Evolutionary conservation across 1,140 invertebrate genomes (phyloP).

Genomic region (Capitella teleta): DNA sequence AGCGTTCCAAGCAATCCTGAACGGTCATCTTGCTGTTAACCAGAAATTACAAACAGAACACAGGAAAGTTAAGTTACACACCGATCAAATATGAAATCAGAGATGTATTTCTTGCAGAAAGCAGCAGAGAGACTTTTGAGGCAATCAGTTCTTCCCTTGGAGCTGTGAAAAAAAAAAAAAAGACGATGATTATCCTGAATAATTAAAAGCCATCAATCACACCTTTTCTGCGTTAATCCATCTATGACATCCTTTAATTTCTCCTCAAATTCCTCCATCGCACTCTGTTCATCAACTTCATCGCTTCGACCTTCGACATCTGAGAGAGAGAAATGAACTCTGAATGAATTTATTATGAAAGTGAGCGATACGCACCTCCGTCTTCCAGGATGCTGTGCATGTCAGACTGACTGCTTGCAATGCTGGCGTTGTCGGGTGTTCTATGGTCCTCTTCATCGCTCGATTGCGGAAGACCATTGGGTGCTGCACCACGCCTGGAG

Average conservation of each 20-base stretch:
- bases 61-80: conserved; percentile 15
- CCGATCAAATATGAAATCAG: conserved; percentile 58
- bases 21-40: conserved; percentile 59
- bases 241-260: conserved; percentile 77
- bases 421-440: conserved; percentile 61
- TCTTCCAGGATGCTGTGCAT: conserved; percentile 52
- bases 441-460: too few species aligned
- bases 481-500: too few species aligned
- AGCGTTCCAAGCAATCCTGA: conserved; percentile 64
- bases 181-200: not conserved
- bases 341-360: conserved; percentile 27
- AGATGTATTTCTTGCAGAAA: conserved; percentile 67
- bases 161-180: conserved; percentile 31
- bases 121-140: conserved; percentile 61
- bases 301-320: conserved; percentile 35
- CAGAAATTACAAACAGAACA: not conserved
- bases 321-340: conserved; percentile 8
- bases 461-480: too few species aligned
- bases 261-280: conserved; percentile 70
- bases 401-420: conserved; percentile 56
- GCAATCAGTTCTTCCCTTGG: conserved; percentile 62
- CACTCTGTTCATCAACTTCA: conserved; percentile 35
- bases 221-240: conserved; percentile 68
- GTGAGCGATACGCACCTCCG: conserved; percentile 28
- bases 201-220: not conserved